A percentile compares a stretch with the other conserved stretches of the same genome.
These are phyloP conservation scores for Aegithalos caudatus DNA, from an alignment of 2,113 vertebrate genomes.

Conservation along the genomic window DNA sequence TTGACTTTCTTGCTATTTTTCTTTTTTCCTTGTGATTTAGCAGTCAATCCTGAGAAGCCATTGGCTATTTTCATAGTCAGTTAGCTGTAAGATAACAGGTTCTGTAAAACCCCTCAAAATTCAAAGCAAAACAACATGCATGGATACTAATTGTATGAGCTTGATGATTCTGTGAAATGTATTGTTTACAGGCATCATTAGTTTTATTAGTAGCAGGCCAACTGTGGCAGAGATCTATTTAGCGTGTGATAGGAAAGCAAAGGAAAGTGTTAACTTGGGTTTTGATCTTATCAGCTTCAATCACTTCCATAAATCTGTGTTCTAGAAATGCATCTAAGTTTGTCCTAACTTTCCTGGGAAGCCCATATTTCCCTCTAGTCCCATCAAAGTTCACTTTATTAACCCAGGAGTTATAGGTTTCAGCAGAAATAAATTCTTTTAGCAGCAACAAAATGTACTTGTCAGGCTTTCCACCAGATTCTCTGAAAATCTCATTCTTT, in stretches of 20 bases:
- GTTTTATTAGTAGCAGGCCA: slow-evolving; percentile 29
- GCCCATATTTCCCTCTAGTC: slow-evolving; percentile 72
- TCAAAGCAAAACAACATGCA: background rate
- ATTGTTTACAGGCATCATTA: slow-evolving; percentile 16
- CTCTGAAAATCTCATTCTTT: slow-evolving; percentile 65
- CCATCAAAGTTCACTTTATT: slow-evolving; percentile 75
- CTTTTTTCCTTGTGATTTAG: background rate
- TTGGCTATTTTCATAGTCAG: background rate
- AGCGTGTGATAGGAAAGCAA: slow-evolving; percentile 39
- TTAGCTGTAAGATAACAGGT: background rate
- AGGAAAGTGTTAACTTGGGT: slow-evolving; percentile 63
- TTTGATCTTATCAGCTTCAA: slow-evolving; percentile 72
- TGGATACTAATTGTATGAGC: background rate
- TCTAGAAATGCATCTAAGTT: slow-evolving; percentile 67
- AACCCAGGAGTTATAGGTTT: slow-evolving; percentile 74
- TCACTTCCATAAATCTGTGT: slow-evolving; percentile 72
- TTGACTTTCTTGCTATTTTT: background rate
- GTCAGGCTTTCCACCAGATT: slow-evolving; percentile 55
- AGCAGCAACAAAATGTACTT: slow-evolving; percentile 69
- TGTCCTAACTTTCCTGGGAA: slow-evolving; percentile 70
- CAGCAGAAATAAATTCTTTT: slow-evolving; percentile 74
- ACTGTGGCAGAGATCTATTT: slow-evolving; percentile 41
- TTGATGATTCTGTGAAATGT: slow-evolving; percentile 10
- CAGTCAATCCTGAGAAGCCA: background rate
- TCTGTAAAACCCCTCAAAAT: background rate